Evolutionary conservation across 2,113 vertebrate species (phyloP).

Genomic region (Notechis scutatus): DNA sequence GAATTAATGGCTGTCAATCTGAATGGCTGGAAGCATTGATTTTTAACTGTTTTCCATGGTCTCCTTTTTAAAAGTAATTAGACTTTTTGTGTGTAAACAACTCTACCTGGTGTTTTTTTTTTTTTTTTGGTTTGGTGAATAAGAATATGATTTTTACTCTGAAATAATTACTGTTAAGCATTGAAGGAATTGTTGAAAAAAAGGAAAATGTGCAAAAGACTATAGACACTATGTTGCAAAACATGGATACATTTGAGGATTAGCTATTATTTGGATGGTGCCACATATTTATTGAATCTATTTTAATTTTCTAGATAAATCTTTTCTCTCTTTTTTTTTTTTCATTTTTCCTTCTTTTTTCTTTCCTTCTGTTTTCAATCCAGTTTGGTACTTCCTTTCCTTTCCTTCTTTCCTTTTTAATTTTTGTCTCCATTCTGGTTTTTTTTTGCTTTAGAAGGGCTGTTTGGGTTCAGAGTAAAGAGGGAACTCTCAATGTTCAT

Average conservation of each 20-base stretch:
- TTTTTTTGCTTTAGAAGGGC: neutral
- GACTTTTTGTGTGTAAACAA: neutral
- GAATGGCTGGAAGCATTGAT: neutral
- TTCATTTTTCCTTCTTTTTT: neutral
- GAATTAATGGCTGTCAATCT: slow-evolving; percentile 2
- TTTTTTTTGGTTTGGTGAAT: neutral
- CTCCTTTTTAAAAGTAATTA: slow-evolving; percentile 17
- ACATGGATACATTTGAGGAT: neutral
- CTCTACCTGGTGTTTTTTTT: neutral
- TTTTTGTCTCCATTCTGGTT: neutral
- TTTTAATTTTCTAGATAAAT: neutral
- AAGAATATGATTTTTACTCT: neutral
- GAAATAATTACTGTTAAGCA: neutral
- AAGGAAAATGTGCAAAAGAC: neutral
- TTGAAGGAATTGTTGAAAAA: neutral
- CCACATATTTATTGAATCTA: neutral
- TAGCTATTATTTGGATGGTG: neutral
- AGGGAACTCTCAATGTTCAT: neutral
- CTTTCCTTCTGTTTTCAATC: neutral
- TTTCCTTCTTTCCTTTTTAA: neutral
- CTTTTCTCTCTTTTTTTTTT: neutral
- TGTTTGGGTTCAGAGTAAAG: neutral
- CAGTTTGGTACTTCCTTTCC: neutral
- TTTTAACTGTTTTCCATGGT: slow-evolving; percentile 18
- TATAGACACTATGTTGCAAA: neutral